Evolutionary conservation across 2,888 invertebrate species (phyloP), one percentile per base, ranked within the genome.

Genomic region (Elysia crispata): DNA sequence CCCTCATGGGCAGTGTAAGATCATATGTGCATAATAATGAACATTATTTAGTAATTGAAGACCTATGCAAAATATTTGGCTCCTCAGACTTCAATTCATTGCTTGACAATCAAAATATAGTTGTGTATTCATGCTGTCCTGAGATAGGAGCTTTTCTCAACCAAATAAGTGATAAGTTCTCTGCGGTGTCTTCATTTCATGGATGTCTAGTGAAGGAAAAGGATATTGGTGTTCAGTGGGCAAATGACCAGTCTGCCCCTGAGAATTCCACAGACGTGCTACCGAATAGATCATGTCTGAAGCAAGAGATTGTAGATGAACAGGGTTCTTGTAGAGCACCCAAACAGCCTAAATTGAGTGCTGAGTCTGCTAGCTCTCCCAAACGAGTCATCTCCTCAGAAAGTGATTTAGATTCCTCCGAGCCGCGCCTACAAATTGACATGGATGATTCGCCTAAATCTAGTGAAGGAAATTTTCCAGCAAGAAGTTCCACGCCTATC

Each of bases 201-300:
- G 23, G 76, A 30, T 70, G 76, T 57, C 72, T 80, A 28, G 73
- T 80, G n/a, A 80, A 80, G 41, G 76, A 76, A 57, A 80, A 80
- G 72, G 80, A 80, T 33, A 72, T 80, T 31, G 80, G 80, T 18
- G 62, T 66, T n/a, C 66, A 80, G 20, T 30, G 69, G 23, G 49
- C 41, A 8, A 50, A 62, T 25, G 64, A 70, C 76, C 25, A 41
- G 25, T 70, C 77, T 70, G 70, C 15, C 15, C 54, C 0, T 13
- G 11, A 28, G 28, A 57, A 28, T 67, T 41, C 66, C 23, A 64
- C 33, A 49, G 31, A 49, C 23, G 11, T 30, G 8, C 23, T 33
- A 31, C 15, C 49, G 25, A 80, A 80, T 28, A 76, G 80, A 23
- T 25, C 41, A 20, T 23, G 49, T 15, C 72, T 70, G 49, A 80